Conservation (phyloP, 2,797 vertebrate species). For the Brachymystax lenok region DNA sequence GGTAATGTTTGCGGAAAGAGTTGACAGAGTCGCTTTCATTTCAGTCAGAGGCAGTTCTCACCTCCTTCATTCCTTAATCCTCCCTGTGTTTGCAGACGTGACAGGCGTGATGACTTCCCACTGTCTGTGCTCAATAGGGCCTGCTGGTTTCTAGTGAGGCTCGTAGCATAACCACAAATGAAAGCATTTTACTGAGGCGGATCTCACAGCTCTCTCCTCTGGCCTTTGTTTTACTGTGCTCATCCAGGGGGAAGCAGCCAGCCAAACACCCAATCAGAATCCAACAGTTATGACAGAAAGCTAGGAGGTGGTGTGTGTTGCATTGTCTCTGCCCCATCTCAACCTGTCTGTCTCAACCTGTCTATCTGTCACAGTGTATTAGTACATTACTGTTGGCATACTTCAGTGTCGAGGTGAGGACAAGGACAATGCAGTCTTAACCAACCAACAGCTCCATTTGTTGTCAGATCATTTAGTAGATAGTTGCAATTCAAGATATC, state of each 20-base stretch:
- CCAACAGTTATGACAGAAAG: background rate
- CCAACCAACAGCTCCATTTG: too few relatives aligned
- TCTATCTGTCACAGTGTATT: too few relatives aligned
- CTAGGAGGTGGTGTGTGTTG: too few relatives aligned
- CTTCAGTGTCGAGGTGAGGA: too few relatives aligned
- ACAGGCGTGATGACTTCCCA: slow-evolving; percentile 28
- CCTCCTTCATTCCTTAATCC: slow-evolving; percentile 54
- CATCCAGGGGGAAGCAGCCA: slow-evolving; percentile 25
- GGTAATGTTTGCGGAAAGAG: slow-evolving; percentile 32
- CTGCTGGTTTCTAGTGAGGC: slow-evolving; percentile 25
- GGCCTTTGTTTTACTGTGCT: background rate
- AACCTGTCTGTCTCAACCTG: too few relatives aligned
- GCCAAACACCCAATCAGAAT: background rate
- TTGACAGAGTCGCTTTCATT: slow-evolving; percentile 48
- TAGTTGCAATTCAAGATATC: too few relatives aligned
- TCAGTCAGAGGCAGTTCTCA: slow-evolving; percentile 52
- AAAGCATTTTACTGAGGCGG: slow-evolving; percentile 24
- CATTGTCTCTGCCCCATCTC: too few relatives aligned
- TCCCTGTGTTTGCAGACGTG: slow-evolving; percentile 33
- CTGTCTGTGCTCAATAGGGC: slow-evolving; percentile 14
- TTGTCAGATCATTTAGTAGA: too few relatives aligned
- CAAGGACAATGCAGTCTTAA: too few relatives aligned
- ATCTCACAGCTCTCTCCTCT: slow-evolving; percentile 18
- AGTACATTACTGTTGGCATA: too few relatives aligned
- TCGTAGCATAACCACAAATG: slow-evolving; percentile 34